Percentiles rank a stretch among this genome's conserved stretches.
Conservation (phyloP, 2,888 invertebrate species). For the Papilio elwesi region DNA sequence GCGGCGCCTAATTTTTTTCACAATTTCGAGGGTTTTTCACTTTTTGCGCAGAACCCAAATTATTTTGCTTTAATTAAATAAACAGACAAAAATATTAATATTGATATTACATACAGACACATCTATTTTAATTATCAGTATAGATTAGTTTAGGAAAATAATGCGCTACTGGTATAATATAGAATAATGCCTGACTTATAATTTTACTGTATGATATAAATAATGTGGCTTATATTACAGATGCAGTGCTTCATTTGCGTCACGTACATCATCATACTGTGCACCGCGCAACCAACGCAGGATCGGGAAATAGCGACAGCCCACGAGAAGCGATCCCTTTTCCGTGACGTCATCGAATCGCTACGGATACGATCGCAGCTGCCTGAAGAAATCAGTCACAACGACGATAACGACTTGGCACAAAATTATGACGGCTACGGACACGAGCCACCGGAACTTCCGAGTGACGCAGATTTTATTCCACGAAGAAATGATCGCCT, state of each 20-base stretch:
- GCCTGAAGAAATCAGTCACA: constrained; percentile 63
- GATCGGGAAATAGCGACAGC: constrained; percentile 53
- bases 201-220: too few species aligned
- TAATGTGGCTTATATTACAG: constrained; percentile 54
- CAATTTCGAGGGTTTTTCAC: too few species aligned
- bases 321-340: constrained; percentile 69
- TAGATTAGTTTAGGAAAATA: too few species aligned
- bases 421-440: constrained; percentile 66
- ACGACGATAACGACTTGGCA: constrained; percentile 69
- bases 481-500: constrained; percentile 76
- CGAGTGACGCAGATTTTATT: constrained; percentile 67
- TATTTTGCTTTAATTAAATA: too few species aligned
- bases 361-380: constrained; percentile 66
- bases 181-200: too few species aligned
- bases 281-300: constrained; percentile 63
- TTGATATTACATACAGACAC: too few species aligned
- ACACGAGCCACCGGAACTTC: constrained; percentile 61
- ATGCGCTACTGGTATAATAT: too few species aligned
- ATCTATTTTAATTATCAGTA: too few species aligned
- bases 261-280: constrained; percentile 71
- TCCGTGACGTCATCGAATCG: constrained; percentile 76
- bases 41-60: too few species aligned
- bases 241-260: constrained; percentile 80
- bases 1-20: too few species aligned
- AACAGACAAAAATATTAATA: too few species aligned